A percentile compares a stretch with the other conserved stretches of the same genome.
These are phyloP conservation scores for Drosophila trapezifrons DNA, from an alignment of 1,140 invertebrate genomes.

Conservation along the genomic window DNA sequence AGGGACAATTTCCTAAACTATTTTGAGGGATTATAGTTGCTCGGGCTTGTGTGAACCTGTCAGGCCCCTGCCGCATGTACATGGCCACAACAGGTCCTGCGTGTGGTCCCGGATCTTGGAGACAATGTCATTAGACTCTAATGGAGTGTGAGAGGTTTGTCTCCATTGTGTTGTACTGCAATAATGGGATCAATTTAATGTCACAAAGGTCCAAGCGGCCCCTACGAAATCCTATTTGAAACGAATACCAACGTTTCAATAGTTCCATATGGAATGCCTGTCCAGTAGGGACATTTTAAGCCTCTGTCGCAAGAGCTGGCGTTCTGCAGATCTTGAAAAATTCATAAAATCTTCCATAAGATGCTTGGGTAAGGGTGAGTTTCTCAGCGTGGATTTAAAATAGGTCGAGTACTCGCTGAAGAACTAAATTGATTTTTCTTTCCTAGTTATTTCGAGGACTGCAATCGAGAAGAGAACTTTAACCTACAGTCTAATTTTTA, in stretches of 20 bases:
- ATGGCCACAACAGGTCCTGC: slow-evolving; percentile 34
- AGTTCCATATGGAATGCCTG: not conserved
- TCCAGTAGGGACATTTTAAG: not conserved
- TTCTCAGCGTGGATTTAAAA: not conserved
- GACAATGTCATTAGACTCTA: slow-evolving; percentile 44
- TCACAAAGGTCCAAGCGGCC: not conserved
- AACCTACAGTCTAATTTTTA: too few relatives aligned
- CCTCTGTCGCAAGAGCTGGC: not conserved
- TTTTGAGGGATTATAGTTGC: slow-evolving; percentile 64
- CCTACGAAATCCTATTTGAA: not conserved
- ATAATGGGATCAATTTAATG: slow-evolving; percentile 12
- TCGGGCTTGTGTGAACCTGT: slow-evolving; percentile 51
- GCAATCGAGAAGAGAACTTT: too few relatives aligned
- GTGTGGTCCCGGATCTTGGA: slow-evolving; percentile 56
- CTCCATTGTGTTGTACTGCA: slow-evolving; percentile 2
- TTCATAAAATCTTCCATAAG: not conserved
- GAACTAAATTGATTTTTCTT: too few relatives aligned
- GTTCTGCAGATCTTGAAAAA: not conserved
- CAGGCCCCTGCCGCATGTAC: slow-evolving; percentile 28
- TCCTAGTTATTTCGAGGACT: too few relatives aligned
- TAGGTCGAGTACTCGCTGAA: too few relatives aligned
- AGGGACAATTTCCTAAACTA: slow-evolving; percentile 46
- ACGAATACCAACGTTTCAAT: not conserved
- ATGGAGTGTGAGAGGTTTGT: slow-evolving; percentile 53
- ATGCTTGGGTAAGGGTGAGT: not conserved